phyloP scores from a whole-genome alignment of 2,888 invertebrate species.

The Cephonodes hylas region DNA sequence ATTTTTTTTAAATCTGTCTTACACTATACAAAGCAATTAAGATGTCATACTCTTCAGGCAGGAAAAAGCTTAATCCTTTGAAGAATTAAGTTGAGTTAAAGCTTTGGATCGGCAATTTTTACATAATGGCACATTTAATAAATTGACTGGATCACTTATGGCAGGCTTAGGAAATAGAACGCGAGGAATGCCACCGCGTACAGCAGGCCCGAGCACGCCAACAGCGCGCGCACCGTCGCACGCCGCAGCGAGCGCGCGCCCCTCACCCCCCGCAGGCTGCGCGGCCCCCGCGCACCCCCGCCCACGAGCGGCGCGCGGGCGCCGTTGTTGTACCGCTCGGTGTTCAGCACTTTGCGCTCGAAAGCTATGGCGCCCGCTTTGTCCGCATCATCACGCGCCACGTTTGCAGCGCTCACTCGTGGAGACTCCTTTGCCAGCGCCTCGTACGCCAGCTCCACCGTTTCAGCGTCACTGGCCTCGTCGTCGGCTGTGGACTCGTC shows the following conservation, averaged over 20 bases:
- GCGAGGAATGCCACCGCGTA: slow-evolving; percentile 64
- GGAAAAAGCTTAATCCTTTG: background rate
- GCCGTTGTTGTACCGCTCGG: slow-evolving; percentile 53
- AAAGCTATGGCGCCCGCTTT: slow-evolving; percentile 30
- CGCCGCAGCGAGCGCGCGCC: slow-evolving; percentile 62
- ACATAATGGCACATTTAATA: background rate
- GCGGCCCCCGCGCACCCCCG: slow-evolving; percentile 15
- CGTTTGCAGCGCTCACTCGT: slow-evolving; percentile 31
- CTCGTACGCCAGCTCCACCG: slow-evolving; percentile 24
- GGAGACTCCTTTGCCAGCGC: slow-evolving; percentile 30
- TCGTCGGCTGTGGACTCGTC: slow-evolving; percentile 24
- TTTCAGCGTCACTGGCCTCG: slow-evolving; percentile 24
- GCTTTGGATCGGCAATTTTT: background rate
- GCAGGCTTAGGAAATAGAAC: slow-evolving; percentile 69
- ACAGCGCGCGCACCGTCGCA: slow-evolving; percentile 75
- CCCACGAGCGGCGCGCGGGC: slow-evolving; percentile 69
- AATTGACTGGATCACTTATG: slow-evolving; percentile 30
- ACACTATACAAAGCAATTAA: background rate
- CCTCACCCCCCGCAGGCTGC: slow-evolving; percentile 50
- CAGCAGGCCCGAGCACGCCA: slow-evolving; percentile 74
- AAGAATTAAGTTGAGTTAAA: background rate
- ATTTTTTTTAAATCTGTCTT: too few species aligned
- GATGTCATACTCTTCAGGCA: background rate
- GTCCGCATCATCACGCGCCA: slow-evolving; percentile 34
- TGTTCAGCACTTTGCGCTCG: slow-evolving; percentile 50